These are phyloP conservation scores for Drosophila sp. DNA, from an alignment of 1,140 invertebrate species.

Conservation along the genomic window DNA sequence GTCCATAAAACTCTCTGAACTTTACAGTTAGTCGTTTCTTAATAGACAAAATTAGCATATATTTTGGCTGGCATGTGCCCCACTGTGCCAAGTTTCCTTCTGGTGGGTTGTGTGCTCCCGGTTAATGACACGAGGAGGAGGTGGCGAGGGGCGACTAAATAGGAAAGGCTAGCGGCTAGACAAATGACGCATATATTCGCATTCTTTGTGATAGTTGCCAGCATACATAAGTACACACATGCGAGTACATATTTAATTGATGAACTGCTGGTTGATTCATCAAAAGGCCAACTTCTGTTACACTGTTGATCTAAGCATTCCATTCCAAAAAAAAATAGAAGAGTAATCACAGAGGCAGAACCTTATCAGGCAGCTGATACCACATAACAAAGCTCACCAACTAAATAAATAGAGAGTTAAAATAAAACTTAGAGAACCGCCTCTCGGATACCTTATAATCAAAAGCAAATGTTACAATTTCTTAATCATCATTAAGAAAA, in stretches of 20 bases:
- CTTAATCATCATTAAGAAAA: no score
- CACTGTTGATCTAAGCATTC: slow-evolving; percentile 17
- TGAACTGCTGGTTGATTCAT: slow-evolving; percentile 52
- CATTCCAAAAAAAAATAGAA: slow-evolving; percentile 2
- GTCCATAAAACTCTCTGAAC: no score
- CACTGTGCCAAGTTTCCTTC: slow-evolving; percentile 38
- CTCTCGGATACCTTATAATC: background rate
- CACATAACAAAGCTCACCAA: background rate
- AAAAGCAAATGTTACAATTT: no score
- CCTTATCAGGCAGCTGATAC: slow-evolving; percentile 19
- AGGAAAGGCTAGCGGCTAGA: slow-evolving; percentile 54
- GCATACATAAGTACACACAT: slow-evolving; percentile 24
- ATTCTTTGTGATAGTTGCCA: slow-evolving; percentile 67
- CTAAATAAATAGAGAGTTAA: slow-evolving; percentile 10
- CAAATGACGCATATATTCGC: slow-evolving; percentile 69
- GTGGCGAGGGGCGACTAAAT: slow-evolving; percentile 21
- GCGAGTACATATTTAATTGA: slow-evolving; percentile 36
- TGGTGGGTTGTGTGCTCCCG: slow-evolving; percentile 24
- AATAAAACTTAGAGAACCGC: background rate
- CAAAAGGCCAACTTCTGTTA: slow-evolving; percentile 41
- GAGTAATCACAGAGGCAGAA: background rate
- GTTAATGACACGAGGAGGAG: slow-evolving; percentile 60
- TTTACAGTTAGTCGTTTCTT: no score
- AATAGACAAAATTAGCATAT: background rate
- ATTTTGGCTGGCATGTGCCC: slow-evolving; percentile 17